Percentiles rank a stretch among this genome's conserved stretches.
Evolutionary conservation across 2,113 vertebrate genomes (phyloP).

Genomic region (Collichthys lucidus): DNA sequence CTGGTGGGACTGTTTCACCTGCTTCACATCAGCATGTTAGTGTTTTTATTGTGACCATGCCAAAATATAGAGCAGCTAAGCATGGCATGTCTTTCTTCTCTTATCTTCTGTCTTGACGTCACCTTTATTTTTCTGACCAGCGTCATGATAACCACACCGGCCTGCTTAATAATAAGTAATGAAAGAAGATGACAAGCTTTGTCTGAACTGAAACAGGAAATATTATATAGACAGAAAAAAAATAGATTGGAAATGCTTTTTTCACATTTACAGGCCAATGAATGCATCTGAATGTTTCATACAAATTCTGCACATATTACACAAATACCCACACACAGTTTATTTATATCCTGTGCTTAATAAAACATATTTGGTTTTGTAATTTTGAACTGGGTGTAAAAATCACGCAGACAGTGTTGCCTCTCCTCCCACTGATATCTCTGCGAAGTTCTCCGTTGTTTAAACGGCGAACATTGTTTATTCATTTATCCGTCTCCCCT

Average conservation of each 20-base stretch:
- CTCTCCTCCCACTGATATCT: constrained; percentile 24
- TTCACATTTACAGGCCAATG: constrained; percentile 4
- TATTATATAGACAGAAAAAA: constrained; percentile 11
- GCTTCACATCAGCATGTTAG: no score
- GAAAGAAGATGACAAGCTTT: background rate
- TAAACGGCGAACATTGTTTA: constrained; percentile 62
- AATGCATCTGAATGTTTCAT: constrained; percentile 11
- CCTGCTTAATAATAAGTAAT: background rate
- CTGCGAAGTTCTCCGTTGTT: constrained; percentile 46
- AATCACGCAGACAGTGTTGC: constrained; percentile 13
- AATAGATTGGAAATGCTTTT: constrained; percentile 5
- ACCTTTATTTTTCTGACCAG: background rate
- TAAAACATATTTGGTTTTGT: background rate
- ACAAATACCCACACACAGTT: background rate
- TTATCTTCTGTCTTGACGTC: background rate
- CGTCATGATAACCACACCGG: no score
- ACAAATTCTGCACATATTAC: background rate
- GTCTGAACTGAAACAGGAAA: background rate
- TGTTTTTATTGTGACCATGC: no score
- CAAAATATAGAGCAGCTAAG: no score
- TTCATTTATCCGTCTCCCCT: constrained; percentile 53
- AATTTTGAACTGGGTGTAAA: constrained; percentile 25
- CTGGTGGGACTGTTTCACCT: no score
- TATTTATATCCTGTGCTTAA: background rate
- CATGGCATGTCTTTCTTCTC: no score